Conservation (phyloP, 2,888 invertebrate genomes). For the Chaetogeoica ovagalla region DNA sequence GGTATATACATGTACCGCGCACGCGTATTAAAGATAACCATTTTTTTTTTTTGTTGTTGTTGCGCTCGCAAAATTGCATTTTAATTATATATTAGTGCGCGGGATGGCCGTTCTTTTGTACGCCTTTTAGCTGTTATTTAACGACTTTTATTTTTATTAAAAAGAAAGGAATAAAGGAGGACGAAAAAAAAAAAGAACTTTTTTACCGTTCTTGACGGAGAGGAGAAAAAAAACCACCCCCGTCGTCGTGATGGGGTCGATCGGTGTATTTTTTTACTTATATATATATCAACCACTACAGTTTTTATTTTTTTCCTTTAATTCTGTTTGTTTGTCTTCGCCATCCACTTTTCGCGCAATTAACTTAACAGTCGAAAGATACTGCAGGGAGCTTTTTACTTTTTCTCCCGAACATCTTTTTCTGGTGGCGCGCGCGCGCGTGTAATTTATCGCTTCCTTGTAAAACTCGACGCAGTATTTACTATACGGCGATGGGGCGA, state of each 20-base stretch:
- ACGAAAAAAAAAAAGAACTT: constrained; percentile 37
- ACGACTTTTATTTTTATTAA: constrained; percentile 52
- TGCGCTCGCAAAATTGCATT: constrained; percentile 42
- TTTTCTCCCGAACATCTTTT: constrained; percentile 46
- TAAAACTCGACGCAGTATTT: constrained; percentile 41
- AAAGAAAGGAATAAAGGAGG: constrained; percentile 21
- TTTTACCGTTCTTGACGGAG: constrained; percentile 40
- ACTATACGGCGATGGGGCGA: neutral
- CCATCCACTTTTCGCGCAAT: constrained; percentile 52
- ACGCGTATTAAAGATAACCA: constrained; percentile 23
- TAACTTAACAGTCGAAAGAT: constrained; percentile 42
- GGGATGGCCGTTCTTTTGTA: constrained; percentile 40
- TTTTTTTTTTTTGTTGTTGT: constrained; percentile 17
- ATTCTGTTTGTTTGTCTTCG: neutral
- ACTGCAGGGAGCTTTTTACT: constrained; percentile 27
- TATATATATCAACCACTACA: constrained; percentile 1
- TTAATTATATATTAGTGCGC: constrained; percentile 45
- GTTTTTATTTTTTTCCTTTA: constrained; percentile 19
- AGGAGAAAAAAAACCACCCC: neutral
- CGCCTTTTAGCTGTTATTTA: constrained; percentile 52
- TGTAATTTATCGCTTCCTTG: constrained; percentile 50
- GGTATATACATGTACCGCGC: neutral
- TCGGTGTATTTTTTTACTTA: constrained; percentile 27
- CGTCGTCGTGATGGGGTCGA: constrained; percentile 8
- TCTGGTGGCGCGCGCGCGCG: neutral